Evolutionary conservation across 2,113 vertebrate genomes (phyloP).

Genomic region (Himantopus leucocephalus): DNA sequence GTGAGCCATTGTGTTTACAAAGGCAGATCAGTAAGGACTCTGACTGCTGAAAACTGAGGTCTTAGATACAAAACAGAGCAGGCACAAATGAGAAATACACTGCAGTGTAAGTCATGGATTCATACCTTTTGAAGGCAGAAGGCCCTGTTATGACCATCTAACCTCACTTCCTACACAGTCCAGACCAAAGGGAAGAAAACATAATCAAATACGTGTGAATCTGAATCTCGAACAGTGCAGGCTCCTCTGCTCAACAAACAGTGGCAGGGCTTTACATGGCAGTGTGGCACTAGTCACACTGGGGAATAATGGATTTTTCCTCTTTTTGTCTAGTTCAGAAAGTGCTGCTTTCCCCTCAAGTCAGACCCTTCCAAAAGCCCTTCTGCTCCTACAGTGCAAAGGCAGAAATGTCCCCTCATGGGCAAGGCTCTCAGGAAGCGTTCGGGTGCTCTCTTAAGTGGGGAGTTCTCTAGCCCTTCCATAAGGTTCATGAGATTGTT

Average conservation of each 20-base stretch:
- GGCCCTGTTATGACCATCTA: neutral
- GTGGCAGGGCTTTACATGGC: neutral
- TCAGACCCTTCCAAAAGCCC: neutral
- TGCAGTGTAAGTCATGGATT: neutral
- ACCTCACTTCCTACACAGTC: neutral
- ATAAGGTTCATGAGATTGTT: neutral
- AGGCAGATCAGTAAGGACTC: neutral
- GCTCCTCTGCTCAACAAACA: neutral
- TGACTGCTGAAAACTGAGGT: neutral
- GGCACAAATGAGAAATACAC: neutral
- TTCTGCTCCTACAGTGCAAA: neutral
- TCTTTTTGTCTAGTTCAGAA: neutral
- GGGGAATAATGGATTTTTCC: neutral
- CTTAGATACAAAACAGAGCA: neutral
- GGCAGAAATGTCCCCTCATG: neutral
- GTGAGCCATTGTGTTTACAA: conserved; percentile 33
- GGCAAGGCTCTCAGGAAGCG: neutral
- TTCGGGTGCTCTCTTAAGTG: neutral
- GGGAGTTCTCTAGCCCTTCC: neutral
- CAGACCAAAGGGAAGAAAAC: neutral
- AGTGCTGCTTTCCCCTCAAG: neutral
- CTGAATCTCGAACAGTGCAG: neutral
- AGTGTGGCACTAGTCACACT: neutral
- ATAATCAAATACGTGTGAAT: neutral
- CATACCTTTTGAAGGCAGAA: neutral